Evolutionary conservation across 2,888 invertebrate species (phyloP), one percentile per base, ranked within the genome.

Genomic region (Luperina testacea): DNA sequence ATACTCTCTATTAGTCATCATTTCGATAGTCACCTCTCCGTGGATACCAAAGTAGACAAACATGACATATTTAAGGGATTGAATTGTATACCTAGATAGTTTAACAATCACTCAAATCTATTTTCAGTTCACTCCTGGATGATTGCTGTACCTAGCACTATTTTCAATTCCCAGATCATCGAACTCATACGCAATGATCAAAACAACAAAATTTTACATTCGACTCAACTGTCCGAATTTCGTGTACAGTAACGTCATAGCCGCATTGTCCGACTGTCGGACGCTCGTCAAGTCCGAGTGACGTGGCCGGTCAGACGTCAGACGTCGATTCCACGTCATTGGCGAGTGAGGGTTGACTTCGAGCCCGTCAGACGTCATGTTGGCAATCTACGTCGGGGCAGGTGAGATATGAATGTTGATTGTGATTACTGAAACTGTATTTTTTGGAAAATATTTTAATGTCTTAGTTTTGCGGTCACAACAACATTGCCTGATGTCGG

Each of bases 281-380:
- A 70, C 81, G 89, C 86, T 90, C 87, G 88, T 92, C 92, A 90
- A 75, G 85, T 84, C 83, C 89, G 91, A 92, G 88, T 92, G 93
- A 92, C 92, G 87, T 89, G 91, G 80, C 89, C 91, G 90, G 91
- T 92, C 94, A 91, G 78, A 93, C 86, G 94, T 94, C 93, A 91
- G 81, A 93, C 85, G 94, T 94, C 95, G 90, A 93, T 92, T 93
- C 90, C 85, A 91, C 91, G 93, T 94, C 94, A 93, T 83, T 88
- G 87, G 78, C 77, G 86, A 88, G 86, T 88, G 91, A 91, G 90
- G 88, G 85, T 88, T 89, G 88, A 87, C 85, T 83, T 74, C 84
- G 81, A 84, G 88, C 82, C 76, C 87, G 90, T 90, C 90, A 90
- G 88, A 67, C 69, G 91, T 91, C 92, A 89, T 86, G 84, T 83